phyloP scores from a whole-genome alignment of 2,113 vertebrate species.

The Ranitomeya variabilis region DNA sequence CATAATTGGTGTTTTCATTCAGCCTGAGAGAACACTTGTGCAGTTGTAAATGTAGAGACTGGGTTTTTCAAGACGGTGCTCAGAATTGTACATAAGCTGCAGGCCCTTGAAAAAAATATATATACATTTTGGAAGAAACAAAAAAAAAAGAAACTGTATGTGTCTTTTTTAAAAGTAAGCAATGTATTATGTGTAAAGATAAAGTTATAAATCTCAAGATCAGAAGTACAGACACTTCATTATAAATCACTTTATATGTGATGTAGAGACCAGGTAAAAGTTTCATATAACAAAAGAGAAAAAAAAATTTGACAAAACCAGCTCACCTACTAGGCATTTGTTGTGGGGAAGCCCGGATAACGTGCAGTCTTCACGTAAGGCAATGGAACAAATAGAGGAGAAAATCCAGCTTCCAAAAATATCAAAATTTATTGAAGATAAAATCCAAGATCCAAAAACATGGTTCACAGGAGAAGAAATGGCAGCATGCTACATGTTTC shows the following conservation, averaged over 20 bases:
- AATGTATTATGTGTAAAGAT: not conserved
- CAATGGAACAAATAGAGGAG: too few relatives aligned
- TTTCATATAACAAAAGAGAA: not conserved
- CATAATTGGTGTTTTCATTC: conserved; percentile 52
- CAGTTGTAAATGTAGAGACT: conserved; percentile 41
- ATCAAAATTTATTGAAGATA: too few relatives aligned
- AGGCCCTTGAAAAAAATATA: conserved; percentile 44
- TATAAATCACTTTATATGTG: not conserved
- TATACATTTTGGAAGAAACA: conserved; percentile 14
- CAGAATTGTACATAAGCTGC: conserved; percentile 50
- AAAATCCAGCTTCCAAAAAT: too few relatives aligned
- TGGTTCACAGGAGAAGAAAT: too few relatives aligned
- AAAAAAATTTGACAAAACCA: too few relatives aligned
- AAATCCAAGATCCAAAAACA: too few relatives aligned
- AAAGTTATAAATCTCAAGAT: not conserved
- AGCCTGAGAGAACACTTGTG: conserved; percentile 46
- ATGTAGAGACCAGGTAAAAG: not conserved
- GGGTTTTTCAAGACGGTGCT: conserved; percentile 34
- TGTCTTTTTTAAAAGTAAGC: conserved; percentile 15
- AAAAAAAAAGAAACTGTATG: conserved; percentile 39
- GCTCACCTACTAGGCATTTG: too few relatives aligned
- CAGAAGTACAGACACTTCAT: not conserved
- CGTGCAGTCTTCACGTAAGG: too few relatives aligned
- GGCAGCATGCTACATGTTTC: too few relatives aligned
- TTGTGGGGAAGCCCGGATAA: too few relatives aligned